Evolutionary conservation across 1,140 invertebrate genomes (phyloP).

Genomic region (Sycophila sp.): DNA sequence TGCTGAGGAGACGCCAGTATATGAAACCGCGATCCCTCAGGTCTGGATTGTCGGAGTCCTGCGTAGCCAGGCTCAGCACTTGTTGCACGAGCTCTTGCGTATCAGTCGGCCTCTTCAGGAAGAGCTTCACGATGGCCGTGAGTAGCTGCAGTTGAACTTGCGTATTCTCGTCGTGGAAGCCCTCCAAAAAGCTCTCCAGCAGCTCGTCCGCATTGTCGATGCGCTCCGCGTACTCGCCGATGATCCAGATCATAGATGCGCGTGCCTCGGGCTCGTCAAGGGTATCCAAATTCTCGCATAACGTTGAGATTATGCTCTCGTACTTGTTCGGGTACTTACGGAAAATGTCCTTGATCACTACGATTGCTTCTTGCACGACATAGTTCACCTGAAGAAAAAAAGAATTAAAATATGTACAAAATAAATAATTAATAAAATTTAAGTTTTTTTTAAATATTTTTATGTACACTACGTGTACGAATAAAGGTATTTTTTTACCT

Average conservation of each 20-base stretch:
- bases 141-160: constrained; percentile 97
- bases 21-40: constrained; percentile 98
- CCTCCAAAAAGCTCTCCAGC: constrained; percentile 97
- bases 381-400: constrained; percentile 86
- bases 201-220: constrained; percentile 99
- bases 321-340: constrained; percentile 99
- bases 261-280: constrained; percentile 98
- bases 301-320: constrained; percentile 98
- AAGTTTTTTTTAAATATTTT: no score
- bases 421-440: constrained; percentile 8
- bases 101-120: constrained; percentile 96
- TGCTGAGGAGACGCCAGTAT: constrained; percentile 98
- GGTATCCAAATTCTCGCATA: constrained; percentile 99
- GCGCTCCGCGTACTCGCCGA: constrained; percentile 98
- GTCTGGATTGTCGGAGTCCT: constrained; percentile 99
- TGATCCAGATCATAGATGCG: constrained; percentile 99
- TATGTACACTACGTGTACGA: no score
- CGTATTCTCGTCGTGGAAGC: constrained; percentile 99
- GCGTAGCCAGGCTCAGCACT: constrained; percentile 91
- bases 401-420: constrained; percentile 5
- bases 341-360: constrained; percentile 99
- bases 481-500: no score
- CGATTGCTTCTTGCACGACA: constrained; percentile 99
- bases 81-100: constrained; percentile 98
- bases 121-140: constrained; percentile 98